Evolutionary conservation across 2,888 invertebrate species (phyloP).

Genomic region (Limenitis camilla): DNA sequence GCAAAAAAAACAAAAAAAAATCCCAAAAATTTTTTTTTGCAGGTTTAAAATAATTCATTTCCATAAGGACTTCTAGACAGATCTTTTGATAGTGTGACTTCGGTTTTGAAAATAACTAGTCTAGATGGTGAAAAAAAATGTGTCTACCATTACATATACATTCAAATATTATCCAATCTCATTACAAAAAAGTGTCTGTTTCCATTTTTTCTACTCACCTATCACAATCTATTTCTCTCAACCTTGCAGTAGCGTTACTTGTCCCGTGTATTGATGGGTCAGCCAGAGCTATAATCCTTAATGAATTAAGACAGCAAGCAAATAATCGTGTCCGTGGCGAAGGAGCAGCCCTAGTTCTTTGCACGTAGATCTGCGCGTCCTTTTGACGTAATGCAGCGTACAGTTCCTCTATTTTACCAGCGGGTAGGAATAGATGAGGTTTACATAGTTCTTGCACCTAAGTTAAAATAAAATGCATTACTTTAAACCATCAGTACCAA

Average conservation of each 20-base stretch:
- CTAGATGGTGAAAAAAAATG: too few relatives aligned
- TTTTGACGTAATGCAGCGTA: constrained; percentile 90
- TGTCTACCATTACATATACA: too few relatives aligned
- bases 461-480: not conserved
- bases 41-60: too few relatives aligned
- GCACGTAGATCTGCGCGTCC: constrained; percentile 96
- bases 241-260: constrained; percentile 80
- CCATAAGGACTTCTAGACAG: too few relatives aligned
- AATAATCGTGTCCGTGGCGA: constrained; percentile 80
- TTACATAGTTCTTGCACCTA: constrained; percentile 82
- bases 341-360: constrained; percentile 78
- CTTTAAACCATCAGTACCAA: too few relatives aligned
- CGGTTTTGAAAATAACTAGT: too few relatives aligned
- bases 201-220: constrained; percentile 50
- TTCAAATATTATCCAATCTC: too few relatives aligned
- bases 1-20: too few relatives aligned
- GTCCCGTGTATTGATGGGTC: constrained; percentile 91
- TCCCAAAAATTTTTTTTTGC: too few relatives aligned
- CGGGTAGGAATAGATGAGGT: constrained; percentile 87
- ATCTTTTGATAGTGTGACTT: too few relatives aligned
- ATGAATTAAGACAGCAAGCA: constrained; percentile 87
- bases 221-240: constrained; percentile 89
- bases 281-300: constrained; percentile 81
- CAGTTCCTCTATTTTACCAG: constrained; percentile 90
- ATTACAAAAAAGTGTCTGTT: too few relatives aligned